phyloP scores from a whole-genome alignment of 2,888 invertebrate genomes.

The Stictocephala bisonia region DNA sequence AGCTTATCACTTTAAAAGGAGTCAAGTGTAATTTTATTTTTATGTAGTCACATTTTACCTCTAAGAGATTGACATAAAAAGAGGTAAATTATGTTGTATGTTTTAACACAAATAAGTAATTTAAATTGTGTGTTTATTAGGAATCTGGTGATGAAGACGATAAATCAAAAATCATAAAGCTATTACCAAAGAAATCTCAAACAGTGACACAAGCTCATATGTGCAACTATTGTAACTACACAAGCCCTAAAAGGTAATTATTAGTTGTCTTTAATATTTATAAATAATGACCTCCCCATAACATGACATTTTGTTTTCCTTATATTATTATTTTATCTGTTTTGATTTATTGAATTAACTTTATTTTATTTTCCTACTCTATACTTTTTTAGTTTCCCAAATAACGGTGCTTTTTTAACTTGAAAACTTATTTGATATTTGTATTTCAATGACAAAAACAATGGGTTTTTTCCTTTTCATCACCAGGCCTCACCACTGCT shows the following conservation, averaged over 20 bases:
- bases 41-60: background rate
- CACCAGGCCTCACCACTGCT: too few relatives aligned
- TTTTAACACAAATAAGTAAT: background rate
- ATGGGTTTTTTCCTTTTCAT: too few relatives aligned
- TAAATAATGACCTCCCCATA: too few relatives aligned
- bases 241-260: conserved; percentile 81
- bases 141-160: conserved; percentile 75
- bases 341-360: too few relatives aligned
- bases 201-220: conserved; percentile 77
- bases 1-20: too few relatives aligned
- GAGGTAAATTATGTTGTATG: background rate
- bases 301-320: too few relatives aligned
- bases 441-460: too few relatives aligned
- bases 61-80: background rate
- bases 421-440: too few relatives aligned
- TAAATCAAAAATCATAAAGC: conserved; percentile 73
- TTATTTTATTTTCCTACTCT: too few relatives aligned
- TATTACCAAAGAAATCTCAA: conserved; percentile 72
- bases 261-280: background rate
- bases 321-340: too few relatives aligned
- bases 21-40: background rate
- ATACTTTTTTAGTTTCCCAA: too few relatives aligned
- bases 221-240: conserved; percentile 93
- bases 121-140: conserved; percentile 57
- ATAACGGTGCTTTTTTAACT: too few relatives aligned